Conservation (phyloP, 2,888 invertebrate species). For the Opisthograptis luteolata region DNA sequence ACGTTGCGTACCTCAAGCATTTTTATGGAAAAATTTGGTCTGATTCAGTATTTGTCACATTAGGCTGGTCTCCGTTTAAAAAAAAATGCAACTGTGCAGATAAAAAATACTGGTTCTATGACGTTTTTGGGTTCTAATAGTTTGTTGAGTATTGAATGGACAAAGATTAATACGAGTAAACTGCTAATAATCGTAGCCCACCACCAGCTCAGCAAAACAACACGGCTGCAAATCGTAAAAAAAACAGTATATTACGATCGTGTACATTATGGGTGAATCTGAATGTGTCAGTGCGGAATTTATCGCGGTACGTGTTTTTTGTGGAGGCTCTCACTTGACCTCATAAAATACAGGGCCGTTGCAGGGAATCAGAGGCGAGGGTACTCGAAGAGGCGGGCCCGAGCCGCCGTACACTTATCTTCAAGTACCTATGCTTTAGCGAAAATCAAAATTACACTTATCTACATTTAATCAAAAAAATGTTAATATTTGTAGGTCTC, state of each 20-base stretch:
- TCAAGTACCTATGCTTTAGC: constrained; percentile 1
- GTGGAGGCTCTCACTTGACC: constrained; percentile 80
- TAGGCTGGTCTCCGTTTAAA: no score
- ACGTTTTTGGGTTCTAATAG: no score
- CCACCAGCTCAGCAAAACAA: constrained; percentile 26
- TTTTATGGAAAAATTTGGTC: no score
- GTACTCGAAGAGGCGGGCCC: constrained; percentile 28
- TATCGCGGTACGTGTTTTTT: constrained; percentile 80
- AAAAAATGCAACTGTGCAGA: no score
- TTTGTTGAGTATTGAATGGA: no score
- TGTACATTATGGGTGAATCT: constrained; percentile 81
- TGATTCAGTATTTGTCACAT: no score
- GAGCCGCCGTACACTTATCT: constrained; percentile 11
- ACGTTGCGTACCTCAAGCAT: no score
- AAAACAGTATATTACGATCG: constrained; percentile 78
- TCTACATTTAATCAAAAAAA: no score
- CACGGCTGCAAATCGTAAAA: constrained; percentile 59
- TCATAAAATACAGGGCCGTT: constrained; percentile 79
- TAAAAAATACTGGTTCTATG: no score
- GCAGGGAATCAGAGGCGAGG: constrained; percentile 30
- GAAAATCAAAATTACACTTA: neutral
- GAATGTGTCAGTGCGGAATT: constrained; percentile 84
- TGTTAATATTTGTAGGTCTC: no score
- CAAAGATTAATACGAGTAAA: constrained; percentile 2
- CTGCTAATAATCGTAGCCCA: constrained; percentile 4